Base-by-base conservation (phyloP, 2,888 invertebrate species). In the Leucozona laternaria region DNA sequence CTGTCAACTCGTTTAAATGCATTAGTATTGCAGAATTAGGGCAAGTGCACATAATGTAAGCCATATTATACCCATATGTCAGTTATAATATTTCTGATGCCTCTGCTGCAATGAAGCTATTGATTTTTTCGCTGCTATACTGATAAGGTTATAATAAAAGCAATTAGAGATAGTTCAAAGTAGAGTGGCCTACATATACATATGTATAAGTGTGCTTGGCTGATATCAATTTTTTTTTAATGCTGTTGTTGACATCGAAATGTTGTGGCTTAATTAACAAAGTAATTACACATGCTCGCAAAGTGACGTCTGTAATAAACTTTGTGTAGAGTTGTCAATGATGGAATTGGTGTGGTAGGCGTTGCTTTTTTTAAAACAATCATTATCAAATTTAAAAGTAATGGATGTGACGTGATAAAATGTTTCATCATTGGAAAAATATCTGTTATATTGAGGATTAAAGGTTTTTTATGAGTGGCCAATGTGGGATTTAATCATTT, bases 141-240 rank as follows among this genome's bases (percentile, higher is more conserved):
- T 81, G 81, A 85, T 85, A 85, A 77, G 68, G 68, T 58, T 50
- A 55, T 31, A 75, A 76, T 62, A 76, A 64, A 71, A 76, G 43
- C 57, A 53, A 75, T 72, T 72, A 57, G 22, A 70, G 37, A 37
- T 62, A 37, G 22, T 37, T 66, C 34, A 48, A 58, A 55, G 45
- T 45, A 64, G 31, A 64, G 43, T 64, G 43, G 64, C 28, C 43
- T n/a, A n/a, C 62, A 62, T 43, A 78, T 37, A 37, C 34, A 34
- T 11, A 37, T 40, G 15, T 10, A 45, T 83, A 55, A 77, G 62
- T 55, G 45, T 64, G 28, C 17, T 22, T 20, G 22, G 34, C 22
- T 68, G 25, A 37, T 68, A 53, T 34, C 17, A 48, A 13, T n/a
- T 17, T 58, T 58, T 31, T 10, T 58, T 31, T 17, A 25, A 15